Percentiles rank a stretch among this genome's conserved stretches.
Evolutionary conservation across 2,888 invertebrate genomes (phyloP).

Genomic region (Amiota minor): DNA sequence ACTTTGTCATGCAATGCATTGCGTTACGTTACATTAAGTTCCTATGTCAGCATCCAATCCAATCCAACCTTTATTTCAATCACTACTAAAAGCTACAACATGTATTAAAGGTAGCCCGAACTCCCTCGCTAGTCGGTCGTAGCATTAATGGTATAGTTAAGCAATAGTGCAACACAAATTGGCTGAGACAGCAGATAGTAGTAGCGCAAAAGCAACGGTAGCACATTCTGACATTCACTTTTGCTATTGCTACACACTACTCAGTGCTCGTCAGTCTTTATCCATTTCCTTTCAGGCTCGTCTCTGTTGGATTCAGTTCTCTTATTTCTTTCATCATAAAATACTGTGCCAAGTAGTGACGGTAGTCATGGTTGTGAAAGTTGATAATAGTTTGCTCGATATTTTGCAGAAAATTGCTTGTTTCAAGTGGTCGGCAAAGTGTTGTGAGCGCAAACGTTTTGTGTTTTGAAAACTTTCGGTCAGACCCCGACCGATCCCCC

Average conservation of each 20-base stretch:
- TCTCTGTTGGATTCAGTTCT: too few relatives aligned
- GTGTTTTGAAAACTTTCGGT: conserved; percentile 2
- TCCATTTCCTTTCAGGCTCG: too few relatives aligned
- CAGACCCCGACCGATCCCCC: not conserved
- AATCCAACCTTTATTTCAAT: conserved; percentile 4
- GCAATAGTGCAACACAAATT: conserved; percentile 11
- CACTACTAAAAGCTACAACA: not conserved
- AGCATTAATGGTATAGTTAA: conserved; percentile 1
- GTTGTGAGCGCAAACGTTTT: not conserved
- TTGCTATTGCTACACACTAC: not conserved
- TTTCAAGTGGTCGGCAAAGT: not conserved
- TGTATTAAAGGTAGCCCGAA: not conserved
- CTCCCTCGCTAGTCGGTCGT: not conserved
- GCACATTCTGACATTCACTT: not conserved
- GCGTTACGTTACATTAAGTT: not conserved
- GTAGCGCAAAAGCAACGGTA: not conserved
- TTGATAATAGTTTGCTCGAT: conserved; percentile 25
- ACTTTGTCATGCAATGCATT: too few relatives aligned
- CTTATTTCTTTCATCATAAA: too few relatives aligned
- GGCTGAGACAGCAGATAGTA: conserved; percentile 15
- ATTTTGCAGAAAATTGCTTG: conserved; percentile 14
- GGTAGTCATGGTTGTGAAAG: not conserved
- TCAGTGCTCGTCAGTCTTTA: too few relatives aligned
- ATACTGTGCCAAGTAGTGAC: not conserved
- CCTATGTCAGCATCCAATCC: not conserved